These are phyloP conservation scores for Drosophila bocki DNA, from an alignment of 1,140 invertebrate species.

Conservation along the genomic window DNA sequence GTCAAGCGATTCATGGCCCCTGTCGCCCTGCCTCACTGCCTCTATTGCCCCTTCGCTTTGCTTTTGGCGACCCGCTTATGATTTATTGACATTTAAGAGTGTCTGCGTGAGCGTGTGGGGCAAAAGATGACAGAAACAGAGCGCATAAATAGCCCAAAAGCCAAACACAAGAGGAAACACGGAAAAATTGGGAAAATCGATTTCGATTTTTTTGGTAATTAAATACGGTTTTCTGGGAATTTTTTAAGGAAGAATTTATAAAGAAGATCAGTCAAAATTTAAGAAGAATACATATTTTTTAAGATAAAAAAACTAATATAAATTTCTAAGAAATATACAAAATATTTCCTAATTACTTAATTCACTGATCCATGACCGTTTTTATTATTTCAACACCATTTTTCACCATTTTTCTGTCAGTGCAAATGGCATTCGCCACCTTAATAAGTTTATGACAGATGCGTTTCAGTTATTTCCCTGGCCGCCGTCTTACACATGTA, in stretches of 20 bases:
- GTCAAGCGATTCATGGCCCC: constrained; percentile 36
- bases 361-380: background rate
- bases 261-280: background rate
- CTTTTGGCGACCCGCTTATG: constrained; percentile 49
- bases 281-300: too few relatives aligned
- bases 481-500: constrained; percentile 19
- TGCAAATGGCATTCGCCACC: constrained; percentile 22
- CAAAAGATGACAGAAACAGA: constrained; percentile 48
- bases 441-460: constrained; percentile 47
- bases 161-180: constrained; percentile 21
- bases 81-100: constrained; percentile 78
- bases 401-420: constrained; percentile 8
- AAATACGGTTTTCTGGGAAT: background rate
- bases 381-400: constrained; percentile 1
- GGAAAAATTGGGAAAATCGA: constrained; percentile 7
- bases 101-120: constrained; percentile 50
- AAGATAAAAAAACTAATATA: too few relatives aligned
- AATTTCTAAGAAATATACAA: background rate
- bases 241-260: background rate
- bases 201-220: constrained; percentile 13
- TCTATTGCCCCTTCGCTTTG: background rate
- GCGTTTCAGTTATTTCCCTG: constrained; percentile 19
- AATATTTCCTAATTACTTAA: background rate
- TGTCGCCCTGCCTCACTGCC: background rate
- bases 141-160: constrained; percentile 47